These are phyloP conservation scores for Zaprionus inermis DNA, from an alignment of 1,140 invertebrate species.

Conservation along the genomic window DNA sequence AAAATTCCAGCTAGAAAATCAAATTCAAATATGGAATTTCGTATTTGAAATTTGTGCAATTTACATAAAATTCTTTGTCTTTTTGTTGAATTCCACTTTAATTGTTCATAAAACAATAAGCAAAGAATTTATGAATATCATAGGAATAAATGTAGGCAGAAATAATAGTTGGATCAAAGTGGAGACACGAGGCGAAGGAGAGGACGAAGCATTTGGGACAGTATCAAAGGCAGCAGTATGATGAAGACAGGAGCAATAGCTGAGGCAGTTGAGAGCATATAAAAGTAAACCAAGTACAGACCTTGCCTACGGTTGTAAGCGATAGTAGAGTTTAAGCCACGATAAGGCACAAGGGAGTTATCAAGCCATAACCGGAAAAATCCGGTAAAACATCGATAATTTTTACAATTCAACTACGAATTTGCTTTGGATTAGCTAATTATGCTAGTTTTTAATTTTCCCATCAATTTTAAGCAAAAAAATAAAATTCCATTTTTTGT, in stretches of 20 bases:
- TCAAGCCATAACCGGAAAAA: too few relatives aligned
- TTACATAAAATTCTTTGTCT: background rate
- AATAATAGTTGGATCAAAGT: background rate
- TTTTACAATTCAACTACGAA: too few relatives aligned
- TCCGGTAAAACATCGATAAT: too few relatives aligned
- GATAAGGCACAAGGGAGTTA: too few relatives aligned
- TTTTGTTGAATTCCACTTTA: background rate
- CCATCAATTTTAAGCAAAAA: too few relatives aligned
- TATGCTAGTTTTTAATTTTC: too few relatives aligned
- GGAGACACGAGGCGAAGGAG: background rate
- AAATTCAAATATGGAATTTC: background rate
- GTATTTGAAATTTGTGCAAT: background rate
- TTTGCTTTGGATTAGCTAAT: too few relatives aligned
- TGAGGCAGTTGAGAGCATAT: background rate
- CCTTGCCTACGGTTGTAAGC: too few relatives aligned
- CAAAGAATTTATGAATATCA: background rate
- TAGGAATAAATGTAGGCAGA: background rate
- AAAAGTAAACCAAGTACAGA: too few relatives aligned
- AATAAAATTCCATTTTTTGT: too few relatives aligned
- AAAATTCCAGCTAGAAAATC: slow-evolving; percentile 1
- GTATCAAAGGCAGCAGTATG: background rate
- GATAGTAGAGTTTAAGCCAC: too few relatives aligned
- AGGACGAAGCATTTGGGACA: slow-evolving; percentile 1
- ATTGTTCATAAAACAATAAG: slow-evolving; percentile 5
- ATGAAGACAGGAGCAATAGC: background rate